A percentile compares a stretch with the other conserved stretches of the same genome.
These are phyloP conservation scores for Syritta pipiens DNA, from an alignment of 2,888 invertebrate genomes.

Conservation along the genomic window DNA sequence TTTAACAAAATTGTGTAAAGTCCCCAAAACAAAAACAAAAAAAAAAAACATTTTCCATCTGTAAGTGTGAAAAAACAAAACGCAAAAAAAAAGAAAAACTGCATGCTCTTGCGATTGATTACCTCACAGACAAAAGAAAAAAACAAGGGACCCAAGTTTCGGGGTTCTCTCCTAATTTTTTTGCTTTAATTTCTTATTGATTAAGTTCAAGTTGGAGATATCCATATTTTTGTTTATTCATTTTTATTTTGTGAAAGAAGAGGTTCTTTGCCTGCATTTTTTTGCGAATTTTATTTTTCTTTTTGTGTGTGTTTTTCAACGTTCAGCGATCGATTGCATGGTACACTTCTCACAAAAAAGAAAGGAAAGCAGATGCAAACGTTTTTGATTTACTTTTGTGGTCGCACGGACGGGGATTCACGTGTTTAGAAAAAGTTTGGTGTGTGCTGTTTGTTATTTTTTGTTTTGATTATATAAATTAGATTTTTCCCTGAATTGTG, in stretches of 20 bases:
- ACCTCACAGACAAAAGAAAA: slow-evolving; percentile 47
- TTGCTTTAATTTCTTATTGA: slow-evolving; percentile 44
- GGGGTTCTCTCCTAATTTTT: slow-evolving; percentile 10
- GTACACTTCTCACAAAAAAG: slow-evolving; percentile 62
- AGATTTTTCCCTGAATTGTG: no score
- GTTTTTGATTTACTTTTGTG: no score
- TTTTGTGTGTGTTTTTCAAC: slow-evolving; percentile 12
- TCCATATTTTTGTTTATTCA: slow-evolving; percentile 12
- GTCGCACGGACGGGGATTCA: no score
- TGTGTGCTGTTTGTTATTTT: no score
- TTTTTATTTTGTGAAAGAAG: slow-evolving; percentile 2
- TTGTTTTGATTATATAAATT: no score
- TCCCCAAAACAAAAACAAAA: not conserved
- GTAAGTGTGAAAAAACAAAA: slow-evolving; percentile 47
- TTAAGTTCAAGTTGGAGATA: slow-evolving; percentile 54
- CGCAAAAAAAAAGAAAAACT: slow-evolving; percentile 36
- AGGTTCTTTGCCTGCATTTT: slow-evolving; percentile 15
- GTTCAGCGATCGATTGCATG: slow-evolving; percentile 37
- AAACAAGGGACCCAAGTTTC: slow-evolving; percentile 39
- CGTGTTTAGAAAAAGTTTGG: no score
- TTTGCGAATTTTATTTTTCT: slow-evolving; percentile 5
- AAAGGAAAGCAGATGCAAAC: no score
- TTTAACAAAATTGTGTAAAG: slow-evolving; percentile 25
- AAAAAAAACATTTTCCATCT: slow-evolving; percentile 26
- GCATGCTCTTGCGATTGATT: slow-evolving; percentile 57